Conservation (phyloP, 2,888 invertebrate genomes). For the Scotopteryx bipunctaria region DNA sequence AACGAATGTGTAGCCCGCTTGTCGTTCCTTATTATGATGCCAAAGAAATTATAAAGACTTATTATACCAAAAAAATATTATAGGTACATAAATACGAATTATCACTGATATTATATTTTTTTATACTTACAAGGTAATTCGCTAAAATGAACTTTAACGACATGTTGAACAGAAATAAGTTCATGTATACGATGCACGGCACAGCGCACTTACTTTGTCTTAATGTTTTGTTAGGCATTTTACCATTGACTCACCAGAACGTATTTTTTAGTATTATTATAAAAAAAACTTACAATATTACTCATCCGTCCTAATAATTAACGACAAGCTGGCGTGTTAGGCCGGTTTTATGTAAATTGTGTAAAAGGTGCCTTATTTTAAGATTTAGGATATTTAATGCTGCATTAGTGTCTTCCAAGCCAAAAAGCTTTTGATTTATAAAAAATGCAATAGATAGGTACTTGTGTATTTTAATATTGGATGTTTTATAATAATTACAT, state of each 20-base stretch:
- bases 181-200: too few species aligned
- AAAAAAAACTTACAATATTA: constrained; percentile 31
- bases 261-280: constrained; percentile 20
- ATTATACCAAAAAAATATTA: constrained; percentile 30
- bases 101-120: not conserved
- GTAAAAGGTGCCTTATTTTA: constrained; percentile 32
- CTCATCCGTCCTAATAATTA: constrained; percentile 69
- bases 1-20: constrained; percentile 58
- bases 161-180: not conserved
- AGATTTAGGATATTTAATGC: constrained; percentile 2
- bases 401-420: not conserved
- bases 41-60: constrained; percentile 55
- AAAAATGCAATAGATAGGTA: too few species aligned
- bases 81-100: too few species aligned
- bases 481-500: too few species aligned
- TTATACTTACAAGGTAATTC: not conserved
- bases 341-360: constrained; percentile 21
- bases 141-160: not conserved
- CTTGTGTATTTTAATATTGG: too few species aligned
- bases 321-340: constrained; percentile 50
- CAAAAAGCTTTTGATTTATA: not conserved
- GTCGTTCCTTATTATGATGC: constrained; percentile 66
- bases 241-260: not conserved
- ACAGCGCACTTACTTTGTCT: constrained; percentile 10
- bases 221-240: too few species aligned